Conservation (phyloP, 2,797 vertebrate genomes). For the Pseudochirops corinnae region DNA sequence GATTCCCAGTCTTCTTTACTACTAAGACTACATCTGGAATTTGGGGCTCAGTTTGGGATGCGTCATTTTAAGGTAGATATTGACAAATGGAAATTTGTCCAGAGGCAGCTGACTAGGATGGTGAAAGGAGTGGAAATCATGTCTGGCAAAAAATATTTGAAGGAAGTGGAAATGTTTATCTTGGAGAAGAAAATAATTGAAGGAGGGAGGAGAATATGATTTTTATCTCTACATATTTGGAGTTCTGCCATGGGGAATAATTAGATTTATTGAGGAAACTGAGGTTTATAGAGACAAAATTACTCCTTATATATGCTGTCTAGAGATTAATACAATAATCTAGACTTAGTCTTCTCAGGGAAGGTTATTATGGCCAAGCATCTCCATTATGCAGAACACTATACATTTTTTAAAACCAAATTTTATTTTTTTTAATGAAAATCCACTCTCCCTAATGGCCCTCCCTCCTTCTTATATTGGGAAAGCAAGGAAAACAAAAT, state of each 20-base stretch:
- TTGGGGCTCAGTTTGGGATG: not conserved
- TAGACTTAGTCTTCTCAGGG: not conserved
- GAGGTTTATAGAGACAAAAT: not conserved
- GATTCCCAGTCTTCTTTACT: not conserved
- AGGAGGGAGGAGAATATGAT: not conserved
- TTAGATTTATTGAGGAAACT: not conserved
- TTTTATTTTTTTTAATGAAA: not conserved
- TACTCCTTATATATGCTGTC: not conserved
- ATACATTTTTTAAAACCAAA: not conserved
- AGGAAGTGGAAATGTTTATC: not conserved
- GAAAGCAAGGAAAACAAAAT: constrained; percentile 5
- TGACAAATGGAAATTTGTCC: not conserved
- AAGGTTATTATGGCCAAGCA: not conserved
- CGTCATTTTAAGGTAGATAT: not conserved
- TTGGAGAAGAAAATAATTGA: not conserved
- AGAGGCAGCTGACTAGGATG: not conserved
- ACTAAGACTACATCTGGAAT: not conserved
- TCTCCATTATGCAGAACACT: not conserved
- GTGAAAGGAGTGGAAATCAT: not conserved
- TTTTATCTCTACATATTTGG: not conserved
- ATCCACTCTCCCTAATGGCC: not conserved
- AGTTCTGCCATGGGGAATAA: not conserved
- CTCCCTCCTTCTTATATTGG: not conserved
- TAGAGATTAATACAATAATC: not conserved
- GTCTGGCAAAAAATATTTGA: not conserved